A percentile compares a stretch with the other conserved stretches of the same genome.
phyloP scores from a whole-genome alignment of 2,113 vertebrate species.

The Varanus salvator region DNA sequence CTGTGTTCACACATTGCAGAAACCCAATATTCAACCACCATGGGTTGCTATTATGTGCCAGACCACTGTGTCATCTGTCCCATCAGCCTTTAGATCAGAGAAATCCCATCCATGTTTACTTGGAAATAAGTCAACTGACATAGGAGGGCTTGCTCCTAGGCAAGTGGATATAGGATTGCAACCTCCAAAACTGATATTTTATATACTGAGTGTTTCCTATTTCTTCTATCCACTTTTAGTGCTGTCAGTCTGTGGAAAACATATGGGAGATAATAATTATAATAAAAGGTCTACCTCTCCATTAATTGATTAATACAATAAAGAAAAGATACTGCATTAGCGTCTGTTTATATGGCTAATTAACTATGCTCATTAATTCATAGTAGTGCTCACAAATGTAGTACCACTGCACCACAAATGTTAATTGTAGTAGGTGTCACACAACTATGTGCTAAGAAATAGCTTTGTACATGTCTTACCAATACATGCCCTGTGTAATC shows the following conservation, averaged over 20 bases:
- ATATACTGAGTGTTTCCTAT: background rate
- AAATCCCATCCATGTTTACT: background rate
- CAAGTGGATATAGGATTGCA: background rate
- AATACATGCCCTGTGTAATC: background rate
- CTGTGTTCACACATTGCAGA: too few relatives aligned
- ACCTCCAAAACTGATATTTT: background rate
- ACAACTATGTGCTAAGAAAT: background rate
- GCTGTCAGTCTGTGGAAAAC: background rate
- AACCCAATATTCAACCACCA: too few relatives aligned
- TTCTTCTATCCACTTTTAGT: background rate
- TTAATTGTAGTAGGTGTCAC: background rate
- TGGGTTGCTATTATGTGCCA: background rate
- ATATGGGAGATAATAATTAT: slow-evolving; percentile 18
- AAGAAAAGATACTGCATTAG: slow-evolving; percentile 68
- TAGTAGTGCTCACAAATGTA: slow-evolving; percentile 39
- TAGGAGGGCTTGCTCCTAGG: background rate
- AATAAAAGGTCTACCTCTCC: slow-evolving; percentile 58
- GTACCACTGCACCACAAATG: slow-evolving; percentile 37
- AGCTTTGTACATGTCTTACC: background rate
- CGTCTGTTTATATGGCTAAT: slow-evolving; percentile 74
- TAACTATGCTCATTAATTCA: slow-evolving; percentile 62
- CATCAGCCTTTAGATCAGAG: background rate
- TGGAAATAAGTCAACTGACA: background rate
- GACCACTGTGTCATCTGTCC: background rate
- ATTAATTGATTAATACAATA: slow-evolving; percentile 78